Conservation (phyloP, 2,113 vertebrate species). For the Trichechus manatus region DNA sequence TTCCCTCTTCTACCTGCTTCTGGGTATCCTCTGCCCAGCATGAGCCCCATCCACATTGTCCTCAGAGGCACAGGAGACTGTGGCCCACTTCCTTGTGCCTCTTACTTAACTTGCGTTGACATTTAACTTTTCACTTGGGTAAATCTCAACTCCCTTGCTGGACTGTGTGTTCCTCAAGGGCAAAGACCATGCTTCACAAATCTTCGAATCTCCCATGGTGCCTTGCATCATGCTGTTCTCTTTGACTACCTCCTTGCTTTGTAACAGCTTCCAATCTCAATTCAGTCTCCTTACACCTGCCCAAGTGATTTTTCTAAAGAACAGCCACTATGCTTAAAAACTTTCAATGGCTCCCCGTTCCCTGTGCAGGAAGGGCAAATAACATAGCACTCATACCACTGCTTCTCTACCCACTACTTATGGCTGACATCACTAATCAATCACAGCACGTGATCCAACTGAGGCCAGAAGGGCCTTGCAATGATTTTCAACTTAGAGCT, state of each 20-base stretch:
- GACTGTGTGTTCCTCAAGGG: not conserved
- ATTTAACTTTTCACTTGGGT: constrained; percentile 48
- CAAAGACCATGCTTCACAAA: not conserved
- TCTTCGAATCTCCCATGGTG: not conserved
- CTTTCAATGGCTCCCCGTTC: not conserved
- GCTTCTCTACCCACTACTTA: not conserved
- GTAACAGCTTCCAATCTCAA: not conserved
- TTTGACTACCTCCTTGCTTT: not conserved
- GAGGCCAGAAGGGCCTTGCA: not conserved
- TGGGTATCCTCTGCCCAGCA: not conserved
- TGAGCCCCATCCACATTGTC: not conserved
- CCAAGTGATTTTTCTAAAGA: constrained; percentile 27
- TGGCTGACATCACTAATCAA: constrained; percentile 33
- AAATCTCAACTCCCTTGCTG: constrained; percentile 19
- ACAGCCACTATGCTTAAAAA: not conserved
- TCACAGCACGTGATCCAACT: not conserved
- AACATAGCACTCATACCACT: not conserved
- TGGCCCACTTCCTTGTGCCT: not conserved
- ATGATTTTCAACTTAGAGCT: constrained; percentile 24
- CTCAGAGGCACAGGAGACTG: not conserved
- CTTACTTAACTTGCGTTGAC: constrained; percentile 7
- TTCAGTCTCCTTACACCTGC: not conserved
- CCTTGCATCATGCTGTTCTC: not conserved
- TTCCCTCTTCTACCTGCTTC: not conserved
- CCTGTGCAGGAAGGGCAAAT: not conserved